Base-by-base conservation (phyloP, 1,140 invertebrate genomes). In the Drosophila sproati region DNA sequence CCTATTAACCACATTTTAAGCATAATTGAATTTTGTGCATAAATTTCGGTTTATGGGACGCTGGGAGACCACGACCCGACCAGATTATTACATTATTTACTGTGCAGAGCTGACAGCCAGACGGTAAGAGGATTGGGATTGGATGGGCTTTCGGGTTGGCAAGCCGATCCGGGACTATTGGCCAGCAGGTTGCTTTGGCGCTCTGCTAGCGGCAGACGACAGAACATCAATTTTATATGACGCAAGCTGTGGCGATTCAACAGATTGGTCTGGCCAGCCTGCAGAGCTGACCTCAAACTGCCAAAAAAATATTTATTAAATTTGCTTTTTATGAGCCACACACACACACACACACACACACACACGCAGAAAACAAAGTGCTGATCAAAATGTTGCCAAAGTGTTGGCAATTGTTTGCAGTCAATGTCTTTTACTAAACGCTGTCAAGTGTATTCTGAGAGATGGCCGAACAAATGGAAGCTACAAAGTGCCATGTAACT, bases 21-120 rank as follows among this genome's bases (percentile, higher is more conserved):
- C 83, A 88, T 88, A 88, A 88, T 88, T 88, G 83, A 88, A 88
- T 88, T 88, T 88, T 71, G 83, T 88, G 83, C 83, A 88, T 88
- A 88, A 88, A 88, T 88, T 88, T 88, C 74, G 77, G 83, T 88
- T 88, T 88, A 88, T 88, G 83, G 85, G 83, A 71, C 77, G 77
- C 77, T 59, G 77, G 70, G 83, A 86, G 82, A 88, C 83, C 83
- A 88, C 73, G 73, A 74, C 80, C 82, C 52, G 74, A 60, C 69
- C 83, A 88, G 83, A 88, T 88, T 88, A 88, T 88, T 88, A 88
- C 83, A 88, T 88, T 88, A 88, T 88, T 88, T 88, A 88, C 83
- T 88, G 83, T 78, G 68, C 73, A 51, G 45, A 39, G 34, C 45
- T n/a, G 54, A 47, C 61, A 51, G 41, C 29, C 29, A 64, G 51